Evolutionary conservation across 2,113 vertebrate species (phyloP).

Genomic region (Accipiter virgatus): DNA sequence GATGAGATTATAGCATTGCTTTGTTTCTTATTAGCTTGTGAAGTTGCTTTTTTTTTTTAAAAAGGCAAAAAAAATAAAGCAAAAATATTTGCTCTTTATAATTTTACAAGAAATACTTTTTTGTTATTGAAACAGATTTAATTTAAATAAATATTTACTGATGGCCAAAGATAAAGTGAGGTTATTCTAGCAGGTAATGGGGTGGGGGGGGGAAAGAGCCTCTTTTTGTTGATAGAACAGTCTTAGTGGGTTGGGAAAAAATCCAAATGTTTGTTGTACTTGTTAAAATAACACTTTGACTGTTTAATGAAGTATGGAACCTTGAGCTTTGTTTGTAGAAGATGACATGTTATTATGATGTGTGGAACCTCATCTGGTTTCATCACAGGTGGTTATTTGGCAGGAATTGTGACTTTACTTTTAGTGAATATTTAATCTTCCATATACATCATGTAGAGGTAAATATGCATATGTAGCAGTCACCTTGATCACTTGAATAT

Average conservation of each 20-base stretch:
- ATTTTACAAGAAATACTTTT: neutral
- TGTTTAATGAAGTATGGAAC: conserved; percentile 48
- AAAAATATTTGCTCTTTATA: neutral
- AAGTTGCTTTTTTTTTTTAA: neutral
- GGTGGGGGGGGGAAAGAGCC: neutral
- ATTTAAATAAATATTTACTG: neutral
- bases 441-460: neutral
- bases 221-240: neutral
- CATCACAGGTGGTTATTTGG: conserved; percentile 14
- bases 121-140: neutral
- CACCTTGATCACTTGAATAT: neutral
- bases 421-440: neutral
- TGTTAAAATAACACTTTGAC: neutral
- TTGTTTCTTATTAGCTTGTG: neutral
- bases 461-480: neutral
- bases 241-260: conserved; percentile 6
- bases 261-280: conserved; percentile 29
- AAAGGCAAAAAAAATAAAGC: neutral
- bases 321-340: conserved; percentile 59
- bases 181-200: neutral
- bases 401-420: neutral
- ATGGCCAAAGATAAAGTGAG: neutral
- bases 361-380: conserved; percentile 26
- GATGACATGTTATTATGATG: neutral
- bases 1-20: neutral